Conservation (phyloP, 2,797 vertebrate species). For the Channa striata region DNA sequence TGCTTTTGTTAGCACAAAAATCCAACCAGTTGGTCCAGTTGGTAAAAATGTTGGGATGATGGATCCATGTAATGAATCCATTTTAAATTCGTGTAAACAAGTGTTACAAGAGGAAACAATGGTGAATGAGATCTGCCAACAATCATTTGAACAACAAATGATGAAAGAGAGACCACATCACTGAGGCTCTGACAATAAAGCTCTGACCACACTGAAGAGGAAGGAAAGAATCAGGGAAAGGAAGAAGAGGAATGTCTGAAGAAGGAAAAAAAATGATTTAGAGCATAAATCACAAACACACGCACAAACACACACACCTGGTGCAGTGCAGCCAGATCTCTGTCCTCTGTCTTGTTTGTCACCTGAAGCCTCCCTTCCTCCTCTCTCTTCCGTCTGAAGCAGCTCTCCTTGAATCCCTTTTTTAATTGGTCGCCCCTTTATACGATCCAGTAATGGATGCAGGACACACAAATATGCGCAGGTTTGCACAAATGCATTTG, state of each 20-base stretch:
- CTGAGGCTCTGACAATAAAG: background rate
- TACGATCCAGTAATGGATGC: constrained; percentile 49
- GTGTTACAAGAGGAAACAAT: background rate
- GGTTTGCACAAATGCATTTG: constrained; percentile 21
- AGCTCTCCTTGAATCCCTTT: constrained; percentile 66
- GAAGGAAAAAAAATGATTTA: background rate
- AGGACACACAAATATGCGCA: constrained; percentile 19
- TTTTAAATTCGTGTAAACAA: too few species aligned
- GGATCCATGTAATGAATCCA: too few species aligned
- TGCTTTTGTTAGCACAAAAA: too few species aligned
- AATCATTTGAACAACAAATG: background rate
- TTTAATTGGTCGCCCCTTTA: constrained; percentile 71
- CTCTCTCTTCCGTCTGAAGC: constrained; percentile 3
- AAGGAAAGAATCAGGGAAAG: background rate
- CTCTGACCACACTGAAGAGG: background rate
- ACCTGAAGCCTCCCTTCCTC: constrained; percentile 11
- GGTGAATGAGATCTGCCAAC: background rate
- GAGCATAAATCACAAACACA: too few species aligned
- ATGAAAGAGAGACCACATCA: background rate
- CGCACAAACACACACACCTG: background rate
- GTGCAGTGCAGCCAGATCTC: background rate
- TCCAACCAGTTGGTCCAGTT: background rate
- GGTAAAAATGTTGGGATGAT: background rate
- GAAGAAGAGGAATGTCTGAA: background rate
- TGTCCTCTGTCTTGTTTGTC: constrained; percentile 30